Evolutionary conservation across 2,888 invertebrate genomes (phyloP), one percentile per base, ranked within the genome.

Genomic region (Dolomedes plantarius): DNA sequence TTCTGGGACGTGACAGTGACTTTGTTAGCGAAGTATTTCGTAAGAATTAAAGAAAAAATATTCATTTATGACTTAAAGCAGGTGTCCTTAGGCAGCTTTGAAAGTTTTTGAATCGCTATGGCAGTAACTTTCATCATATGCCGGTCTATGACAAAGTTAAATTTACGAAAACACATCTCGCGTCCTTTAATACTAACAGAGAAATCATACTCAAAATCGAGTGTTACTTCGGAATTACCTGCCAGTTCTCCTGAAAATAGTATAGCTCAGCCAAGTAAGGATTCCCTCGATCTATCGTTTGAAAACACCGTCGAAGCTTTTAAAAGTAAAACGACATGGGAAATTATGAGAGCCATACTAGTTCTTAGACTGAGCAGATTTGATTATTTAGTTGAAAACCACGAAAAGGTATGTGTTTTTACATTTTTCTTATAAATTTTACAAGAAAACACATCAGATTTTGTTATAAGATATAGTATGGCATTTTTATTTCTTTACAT

Each of bases 261-360:
- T 27, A 7, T 16, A n/a, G 29, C 31, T 7, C 13, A 31, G 27
- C 69, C 83, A 81, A 90, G 77, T 88, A 91, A 89, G 88, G 96
- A 96, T 92, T 94, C 95, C 1, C 93, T 97, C 89, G 97, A 97
- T 92, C 94, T 96, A 88, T 93, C 87, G 89, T 99, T 99, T 92
- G 94, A 94, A 92, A 96, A 97, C 93, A 95, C 96, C 29, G 93
- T 94, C 90, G 97, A 97, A 89, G 96, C 98, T 31, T 99, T 97
- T 93, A 96, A 97, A 92, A 97, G 97, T 92, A 98, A 98, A 93
- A 97, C 96, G 89, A 98, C 96, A 89, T 94, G 94, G 93, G 98
- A 99, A 92, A 94, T 99, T 89, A 91, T 97, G 75, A 94, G 98
- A 89, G 98, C 97, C 64, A 95, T 97, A 91, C 90, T 98, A 90